phyloP scores from a whole-genome alignment of 2,888 invertebrate genomes.

The Chrysomela aeneicollis region DNA sequence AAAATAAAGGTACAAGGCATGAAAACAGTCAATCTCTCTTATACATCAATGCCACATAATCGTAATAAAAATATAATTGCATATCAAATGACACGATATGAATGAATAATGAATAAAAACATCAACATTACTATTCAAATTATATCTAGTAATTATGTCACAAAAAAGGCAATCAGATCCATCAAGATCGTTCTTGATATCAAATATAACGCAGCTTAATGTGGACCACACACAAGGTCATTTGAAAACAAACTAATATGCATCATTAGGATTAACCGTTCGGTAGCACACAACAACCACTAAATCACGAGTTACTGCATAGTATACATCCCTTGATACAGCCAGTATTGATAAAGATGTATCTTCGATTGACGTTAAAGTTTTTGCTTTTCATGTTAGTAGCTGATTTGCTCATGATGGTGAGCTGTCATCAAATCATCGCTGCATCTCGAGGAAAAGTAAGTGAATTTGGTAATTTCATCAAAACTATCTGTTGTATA shows the following conservation, averaged over 20 bases:
- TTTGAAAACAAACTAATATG: neutral
- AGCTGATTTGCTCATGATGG: conserved; percentile 8
- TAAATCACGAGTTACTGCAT: neutral
- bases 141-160: conserved; percentile 19
- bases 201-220: conserved; percentile 20
- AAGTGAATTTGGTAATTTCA: conserved; percentile 10
- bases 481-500: neutral
- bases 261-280: neutral
- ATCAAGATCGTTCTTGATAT: conserved; percentile 26
- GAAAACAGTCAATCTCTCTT: too few species aligned
- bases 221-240: conserved; percentile 24
- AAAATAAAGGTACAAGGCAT: too few species aligned
- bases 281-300: neutral
- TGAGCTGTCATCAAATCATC: conserved; percentile 26
- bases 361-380: neutral
- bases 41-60: neutral
- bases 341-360: conserved; percentile 10
- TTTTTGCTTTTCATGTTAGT: conserved; percentile 15
- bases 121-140: conserved; percentile 10
- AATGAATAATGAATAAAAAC: conserved; percentile 16
- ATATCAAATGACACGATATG: conserved; percentile 15
- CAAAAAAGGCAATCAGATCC: conserved; percentile 27
- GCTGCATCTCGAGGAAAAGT: conserved; percentile 16
- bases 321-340: neutral
- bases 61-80: neutral